A percentile compares a stretch with the other conserved stretches of the same genome.
These are phyloP conservation scores for Galaxea fascicularis DNA, from an alignment of 92 coral and sea anemone species.

Conservation along the genomic window DNA sequence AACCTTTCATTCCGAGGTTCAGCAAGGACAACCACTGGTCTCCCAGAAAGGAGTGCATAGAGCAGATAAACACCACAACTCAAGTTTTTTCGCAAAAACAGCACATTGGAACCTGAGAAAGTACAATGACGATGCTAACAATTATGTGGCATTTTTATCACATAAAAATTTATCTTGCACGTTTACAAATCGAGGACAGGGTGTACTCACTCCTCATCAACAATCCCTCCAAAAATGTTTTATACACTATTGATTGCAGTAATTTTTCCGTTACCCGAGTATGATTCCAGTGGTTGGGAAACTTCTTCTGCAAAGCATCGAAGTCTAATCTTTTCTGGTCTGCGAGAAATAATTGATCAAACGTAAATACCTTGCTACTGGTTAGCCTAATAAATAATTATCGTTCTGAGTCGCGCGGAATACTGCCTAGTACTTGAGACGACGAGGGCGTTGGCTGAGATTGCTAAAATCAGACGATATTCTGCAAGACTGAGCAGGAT, in stretches of 20 bases:
- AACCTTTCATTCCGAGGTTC: constrained; percentile 87
- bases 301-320: constrained; percentile 89
- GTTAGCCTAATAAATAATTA: too few relatives aligned
- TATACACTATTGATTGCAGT: too few relatives aligned
- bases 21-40: constrained; percentile 89
- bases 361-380: neutral
- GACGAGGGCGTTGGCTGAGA: too few relatives aligned
- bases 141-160: too few relatives aligned
- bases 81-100: constrained; percentile 78
- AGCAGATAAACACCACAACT: constrained; percentile 87
- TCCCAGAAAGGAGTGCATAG: constrained; percentile 81
- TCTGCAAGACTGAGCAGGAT: too few relatives aligned
- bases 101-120: constrained; percentile 45
- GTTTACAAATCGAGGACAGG: too few relatives aligned
- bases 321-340: constrained; percentile 69
- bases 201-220: too few relatives aligned
- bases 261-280: constrained; percentile 41
- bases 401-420: too few relatives aligned
- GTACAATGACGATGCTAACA: neutral
- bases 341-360: constrained; percentile 14
- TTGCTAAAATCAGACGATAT: too few relatives aligned
- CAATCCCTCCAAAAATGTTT: too few relatives aligned
- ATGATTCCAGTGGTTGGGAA: constrained; percentile 60
- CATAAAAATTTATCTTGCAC: too few relatives aligned
- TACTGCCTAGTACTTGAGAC: too few relatives aligned